phyloP scores from a whole-genome alignment of 2,888 invertebrate species.

The Rotaria magnacalcarata region DNA sequence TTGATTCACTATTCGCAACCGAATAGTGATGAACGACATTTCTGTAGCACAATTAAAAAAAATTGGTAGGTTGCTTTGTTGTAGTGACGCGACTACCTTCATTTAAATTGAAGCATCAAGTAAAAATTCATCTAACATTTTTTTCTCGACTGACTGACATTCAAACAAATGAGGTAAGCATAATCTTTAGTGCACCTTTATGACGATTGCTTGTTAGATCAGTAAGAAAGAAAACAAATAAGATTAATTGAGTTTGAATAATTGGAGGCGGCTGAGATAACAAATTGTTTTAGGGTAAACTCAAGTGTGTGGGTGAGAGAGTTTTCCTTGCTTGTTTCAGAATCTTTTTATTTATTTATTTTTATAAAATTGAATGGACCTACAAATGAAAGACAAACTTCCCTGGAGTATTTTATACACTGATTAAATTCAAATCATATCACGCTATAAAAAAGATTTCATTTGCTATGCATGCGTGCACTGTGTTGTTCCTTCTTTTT shows the following conservation, averaged over 20 bases:
- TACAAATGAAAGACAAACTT: neutral
- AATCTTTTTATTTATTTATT: neutral
- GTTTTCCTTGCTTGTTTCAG: neutral
- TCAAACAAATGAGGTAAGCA: neutral
- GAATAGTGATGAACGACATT: neutral
- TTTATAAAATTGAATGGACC: neutral
- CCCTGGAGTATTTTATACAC: neutral
- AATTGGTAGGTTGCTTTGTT: neutral
- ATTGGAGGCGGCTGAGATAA: too few species aligned
- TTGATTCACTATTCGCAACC: neutral
- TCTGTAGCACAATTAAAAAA: neutral
- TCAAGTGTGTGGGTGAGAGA: too few species aligned
- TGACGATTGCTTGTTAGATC: neutral
- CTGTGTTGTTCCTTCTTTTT: neutral
- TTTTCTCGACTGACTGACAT: neutral
- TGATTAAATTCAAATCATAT: neutral
- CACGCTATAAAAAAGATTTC: neutral
- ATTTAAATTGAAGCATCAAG: neutral
- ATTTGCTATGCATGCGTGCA: neutral
- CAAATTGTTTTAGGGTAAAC: too few species aligned
- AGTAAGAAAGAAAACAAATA: neutral
- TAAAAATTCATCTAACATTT: neutral
- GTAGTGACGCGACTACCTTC: neutral
- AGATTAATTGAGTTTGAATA: neutral
- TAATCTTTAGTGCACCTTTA: neutral